A percentile compares a stretch with the other conserved stretches of the same genome.
Evolutionary conservation across 2,888 invertebrate species (phyloP).

Genomic region (Cremastinae sp.): DNA sequence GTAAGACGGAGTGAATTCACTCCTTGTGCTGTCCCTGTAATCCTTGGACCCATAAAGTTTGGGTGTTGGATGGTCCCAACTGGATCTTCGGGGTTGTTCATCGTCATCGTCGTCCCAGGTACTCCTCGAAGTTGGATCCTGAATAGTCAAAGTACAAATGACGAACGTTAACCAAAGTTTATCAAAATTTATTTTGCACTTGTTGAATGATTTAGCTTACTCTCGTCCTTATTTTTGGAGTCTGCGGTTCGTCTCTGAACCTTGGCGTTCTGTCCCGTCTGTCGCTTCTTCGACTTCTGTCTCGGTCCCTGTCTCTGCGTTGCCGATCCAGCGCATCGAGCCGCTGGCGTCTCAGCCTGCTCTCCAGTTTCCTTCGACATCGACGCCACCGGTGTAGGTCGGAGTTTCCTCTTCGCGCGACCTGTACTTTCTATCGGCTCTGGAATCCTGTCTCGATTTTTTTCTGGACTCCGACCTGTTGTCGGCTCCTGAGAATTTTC

Average conservation of each 20-base stretch:
- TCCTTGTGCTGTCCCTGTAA: conserved; percentile 79
- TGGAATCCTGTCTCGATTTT: conserved; percentile 71
- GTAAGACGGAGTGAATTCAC: conserved; percentile 91
- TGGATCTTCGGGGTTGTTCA: conserved; percentile 85
- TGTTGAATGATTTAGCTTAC: conserved; percentile 68
- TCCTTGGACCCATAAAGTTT: conserved; percentile 81
- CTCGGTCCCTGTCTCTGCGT: conserved; percentile 71
- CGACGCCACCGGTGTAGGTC: conserved; percentile 95
- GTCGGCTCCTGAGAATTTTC: conserved; percentile 77
- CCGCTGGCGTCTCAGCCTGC: conserved; percentile 77
- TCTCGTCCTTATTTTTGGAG: conserved; percentile 85
- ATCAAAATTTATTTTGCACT: too few relatives aligned
- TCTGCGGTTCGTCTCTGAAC: conserved; percentile 92
- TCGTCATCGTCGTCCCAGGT: conserved; percentile 90
- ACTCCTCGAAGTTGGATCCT: conserved; percentile 84
- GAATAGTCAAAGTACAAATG: conserved; percentile 13
- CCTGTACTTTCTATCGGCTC: conserved; percentile 86
- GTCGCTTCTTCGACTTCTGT: conserved; percentile 69
- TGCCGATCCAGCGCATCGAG: too few relatives aligned
- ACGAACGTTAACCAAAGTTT: too few relatives aligned
- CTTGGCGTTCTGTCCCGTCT: conserved; percentile 81
- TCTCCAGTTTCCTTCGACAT: conserved; percentile 86
- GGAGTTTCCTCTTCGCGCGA: conserved; percentile 93
- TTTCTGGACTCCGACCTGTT: conserved; percentile 70
- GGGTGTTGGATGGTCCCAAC: conserved; percentile 97